phyloP scores from a whole-genome alignment of 2,888 invertebrate genomes.

The Octodonta nipae region DNA sequence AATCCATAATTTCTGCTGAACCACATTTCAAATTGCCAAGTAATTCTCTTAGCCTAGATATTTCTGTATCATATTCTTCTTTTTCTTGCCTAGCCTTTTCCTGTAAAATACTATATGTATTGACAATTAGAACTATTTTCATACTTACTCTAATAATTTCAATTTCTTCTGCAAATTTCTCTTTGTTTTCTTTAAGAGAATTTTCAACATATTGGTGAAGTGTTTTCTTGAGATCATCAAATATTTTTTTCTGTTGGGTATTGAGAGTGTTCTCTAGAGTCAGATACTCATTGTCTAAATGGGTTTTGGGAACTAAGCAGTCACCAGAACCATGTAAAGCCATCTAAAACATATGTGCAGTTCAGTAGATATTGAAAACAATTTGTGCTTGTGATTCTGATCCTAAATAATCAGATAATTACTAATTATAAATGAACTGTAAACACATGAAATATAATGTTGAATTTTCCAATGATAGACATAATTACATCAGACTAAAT shows the following conservation, averaged over 20 bases:
- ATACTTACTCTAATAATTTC: constrained; percentile 21
- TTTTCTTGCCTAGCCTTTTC: constrained; percentile 34
- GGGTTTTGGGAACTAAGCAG: not conserved
- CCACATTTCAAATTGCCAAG: constrained; percentile 45
- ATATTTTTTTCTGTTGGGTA: constrained; percentile 14
- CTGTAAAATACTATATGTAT: too few relatives aligned
- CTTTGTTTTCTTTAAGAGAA: constrained; percentile 15
- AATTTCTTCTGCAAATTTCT: constrained; percentile 20
- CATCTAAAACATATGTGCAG: too few relatives aligned
- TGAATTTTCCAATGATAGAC: too few relatives aligned
- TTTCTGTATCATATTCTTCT: constrained; percentile 41
- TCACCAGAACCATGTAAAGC: too few relatives aligned
- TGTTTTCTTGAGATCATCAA: constrained; percentile 20
- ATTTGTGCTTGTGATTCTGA: too few relatives aligned
- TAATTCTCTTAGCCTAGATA: constrained; percentile 41
- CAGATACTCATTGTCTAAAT: constrained; percentile 9
- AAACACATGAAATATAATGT: too few relatives aligned
- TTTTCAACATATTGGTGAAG: constrained; percentile 20
- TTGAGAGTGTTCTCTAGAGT: constrained; percentile 18
- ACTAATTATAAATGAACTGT: too few relatives aligned
- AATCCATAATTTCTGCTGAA: constrained; percentile 41
- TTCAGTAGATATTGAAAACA: too few relatives aligned
- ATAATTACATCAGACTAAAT: too few relatives aligned
- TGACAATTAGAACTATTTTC: too few relatives aligned
- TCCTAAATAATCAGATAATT: too few relatives aligned